These are phyloP conservation scores for Actinia equina DNA, from an alignment of 64 coral and sea anemone genomes.

Conservation along the genomic window DNA sequence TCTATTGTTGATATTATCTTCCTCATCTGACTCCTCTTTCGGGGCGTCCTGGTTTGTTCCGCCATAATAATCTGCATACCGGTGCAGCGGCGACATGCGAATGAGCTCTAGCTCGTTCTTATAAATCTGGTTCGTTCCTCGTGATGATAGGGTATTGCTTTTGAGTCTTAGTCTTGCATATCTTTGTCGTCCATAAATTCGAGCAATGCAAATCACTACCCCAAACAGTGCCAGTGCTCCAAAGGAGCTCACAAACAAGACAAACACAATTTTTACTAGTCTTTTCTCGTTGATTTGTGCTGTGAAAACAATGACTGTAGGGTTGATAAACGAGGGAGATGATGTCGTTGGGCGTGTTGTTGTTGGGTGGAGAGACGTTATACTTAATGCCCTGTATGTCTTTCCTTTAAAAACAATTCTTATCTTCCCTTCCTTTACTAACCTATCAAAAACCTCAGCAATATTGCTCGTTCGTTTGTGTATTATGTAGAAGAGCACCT, in stretches of 20 bases:
- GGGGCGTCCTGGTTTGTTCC: not conserved
- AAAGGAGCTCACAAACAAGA: conserved; percentile 32
- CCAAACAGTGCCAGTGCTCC: conserved; percentile 39
- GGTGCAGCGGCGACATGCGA: conserved; percentile 13
- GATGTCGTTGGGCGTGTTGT: not conserved
- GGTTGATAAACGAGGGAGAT: not conserved
- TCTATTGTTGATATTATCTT: conserved; percentile 15
- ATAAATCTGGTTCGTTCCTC: conserved; percentile 16
- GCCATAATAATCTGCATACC: conserved; percentile 7
- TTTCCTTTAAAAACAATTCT: conserved; percentile 18
- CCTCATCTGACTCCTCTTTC: not conserved
- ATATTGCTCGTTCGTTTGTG: not conserved
- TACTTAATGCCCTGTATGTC: conserved; percentile 16
- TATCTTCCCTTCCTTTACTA: conserved; percentile 10
- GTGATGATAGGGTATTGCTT: not conserved
- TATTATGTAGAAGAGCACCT: conserved; percentile 15
- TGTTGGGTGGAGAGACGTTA: conserved; percentile 12
- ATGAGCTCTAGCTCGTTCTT: conserved; percentile 13
- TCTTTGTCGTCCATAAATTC: conserved; percentile 20
- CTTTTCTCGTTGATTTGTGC: conserved; percentile 18
- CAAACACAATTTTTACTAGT: conserved; percentile 31
- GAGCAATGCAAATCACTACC: conserved; percentile 12
- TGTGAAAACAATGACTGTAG: not conserved
- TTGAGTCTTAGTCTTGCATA: conserved; percentile 11
- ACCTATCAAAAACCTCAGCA: not conserved